Evolutionary conservation across 2,113 vertebrate species (phyloP), one percentile per base, ranked within the genome.

Genomic region (Tachysurus fulvidraco): DNA sequence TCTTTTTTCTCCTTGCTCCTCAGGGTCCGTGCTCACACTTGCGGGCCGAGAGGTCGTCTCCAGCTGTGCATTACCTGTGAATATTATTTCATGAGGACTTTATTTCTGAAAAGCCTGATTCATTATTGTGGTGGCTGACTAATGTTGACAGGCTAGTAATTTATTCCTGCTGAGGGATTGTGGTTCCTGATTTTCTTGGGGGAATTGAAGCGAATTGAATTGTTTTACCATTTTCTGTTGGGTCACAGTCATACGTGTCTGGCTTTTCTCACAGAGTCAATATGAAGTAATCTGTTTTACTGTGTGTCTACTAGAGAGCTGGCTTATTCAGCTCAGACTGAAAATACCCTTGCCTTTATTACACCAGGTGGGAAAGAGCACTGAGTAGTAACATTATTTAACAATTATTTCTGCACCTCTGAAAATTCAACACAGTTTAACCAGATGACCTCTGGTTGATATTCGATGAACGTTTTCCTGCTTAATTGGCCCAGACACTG

Each of bases 21-120:
- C 16, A 28, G 74, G 71, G 57, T 64, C 60, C 21, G 9, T 83
- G 54, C 64, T 87, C 46, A 82, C 50, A 80, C 83, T 83, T n/a
- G 5, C 13, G 54, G 74, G 76, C 17, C 28, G 23, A 83, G 57
- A 60, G 28, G 44, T 77, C 19, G 60, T 76, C 64, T 57, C 41
- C 36, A 80, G 69, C 59, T 11, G 71, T 64, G 83, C 50, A 44
- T 76, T 73, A 87, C 80, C 85, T 87, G 87, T 50, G 81, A 83
- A 36, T 81, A 82, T 87, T 79, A 67, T 84, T 83, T 65, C 74
- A 81, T 79, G 5, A 3, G 76, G 85, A 71, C 44, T 74, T 80
- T 81, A 81, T 89, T 87, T 85, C 30, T 85, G 41, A 74, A 67
- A 30, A 80, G 52, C 81, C 73, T 85, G 81, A 80, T 84, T 89